Percentiles rank a stretch among this genome's conserved stretches.
Conservation (phyloP, 1,140 invertebrate genomes). For the Trinorchestia longiramus region DNA sequence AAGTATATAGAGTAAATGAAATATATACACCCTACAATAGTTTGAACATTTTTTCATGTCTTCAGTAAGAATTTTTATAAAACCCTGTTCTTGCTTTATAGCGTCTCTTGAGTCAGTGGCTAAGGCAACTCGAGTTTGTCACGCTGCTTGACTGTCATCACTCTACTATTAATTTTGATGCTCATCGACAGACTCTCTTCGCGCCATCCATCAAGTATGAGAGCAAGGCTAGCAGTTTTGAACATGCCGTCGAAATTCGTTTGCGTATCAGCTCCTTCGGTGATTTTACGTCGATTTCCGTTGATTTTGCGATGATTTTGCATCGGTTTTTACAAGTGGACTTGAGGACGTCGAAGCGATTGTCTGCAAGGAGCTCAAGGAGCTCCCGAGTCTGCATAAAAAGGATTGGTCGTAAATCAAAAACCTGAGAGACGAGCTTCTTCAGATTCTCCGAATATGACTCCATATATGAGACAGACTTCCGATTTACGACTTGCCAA, state of each 20-base stretch:
- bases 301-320: background rate
- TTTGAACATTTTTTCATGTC: no score
- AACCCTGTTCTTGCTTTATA: no score
- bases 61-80: no score
- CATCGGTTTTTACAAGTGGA: background rate
- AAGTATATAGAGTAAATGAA: no score
- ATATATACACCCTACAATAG: no score
- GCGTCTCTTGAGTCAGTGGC: no score
- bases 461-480: slow-evolving; percentile 38
- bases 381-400: background rate
- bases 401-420: slow-evolving; percentile 36
- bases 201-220: background rate
- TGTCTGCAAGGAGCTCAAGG: slow-evolving; percentile 31
- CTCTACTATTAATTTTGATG: background rate
- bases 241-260: background rate
- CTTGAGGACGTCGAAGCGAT: slow-evolving; percentile 10
- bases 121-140: no score
- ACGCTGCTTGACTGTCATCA: no score
- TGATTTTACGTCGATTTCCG: background rate
- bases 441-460: slow-evolving; percentile 34
- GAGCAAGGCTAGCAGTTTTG: background rate
- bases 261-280: background rate
- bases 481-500: slow-evolving; percentile 33
- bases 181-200: background rate
- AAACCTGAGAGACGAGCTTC: slow-evolving; percentile 14